Evolutionary conservation across 2,113 vertebrate species (phyloP), one percentile per base, ranked within the genome.

Genomic region (Patagioenas fasciata): DNA sequence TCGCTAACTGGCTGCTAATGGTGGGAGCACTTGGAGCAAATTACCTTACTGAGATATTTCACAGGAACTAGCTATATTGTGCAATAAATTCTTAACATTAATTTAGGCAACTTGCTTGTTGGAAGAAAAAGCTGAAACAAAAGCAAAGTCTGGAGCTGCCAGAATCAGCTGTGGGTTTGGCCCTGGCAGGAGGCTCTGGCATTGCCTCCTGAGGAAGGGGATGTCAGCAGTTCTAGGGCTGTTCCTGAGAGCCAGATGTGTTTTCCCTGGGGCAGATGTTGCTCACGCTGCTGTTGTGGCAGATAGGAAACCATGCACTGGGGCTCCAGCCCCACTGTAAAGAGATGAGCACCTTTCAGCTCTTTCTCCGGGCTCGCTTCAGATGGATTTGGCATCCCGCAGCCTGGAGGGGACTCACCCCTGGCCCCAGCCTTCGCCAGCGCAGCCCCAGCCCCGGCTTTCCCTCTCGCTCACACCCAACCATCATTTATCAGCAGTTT

Each of bases 1-100:
- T 92, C 8, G 4, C 62, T 87, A 89, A 89, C 57, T 62, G 77
- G 81, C 87, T 82, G 74, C 77, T 91, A 69, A 91, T 29, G 61
- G 69, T 57, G 70, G 67, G 40, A 91, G 74, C 79, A 67, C 48
- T 95, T 50, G 82, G 48, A 94, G 80, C 70, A 89, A 81, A 91
- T 91, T 32, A 75, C 58, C 47, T 75, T 69, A 10, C n/a, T 64
- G 50, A 36, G 61, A 28, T 85, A 61, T 40, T 91, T 91, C 84
- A 82, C 2, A 1, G 73, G 84, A 53, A 92, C 91, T 75, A 89
- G 61, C 71, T 95, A 4, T n/a, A 58, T 40, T 73, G 73, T 82
- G 42, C 70, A 8, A 8, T 8, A 48, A 84, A 72, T 25, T 64
- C 66, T 72, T 56, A 28, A 15, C 2, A 4, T 79, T 89, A 53